phyloP scores from a whole-genome alignment of 2,797 vertebrate species.

The Apogon hyalosoma region DNA sequence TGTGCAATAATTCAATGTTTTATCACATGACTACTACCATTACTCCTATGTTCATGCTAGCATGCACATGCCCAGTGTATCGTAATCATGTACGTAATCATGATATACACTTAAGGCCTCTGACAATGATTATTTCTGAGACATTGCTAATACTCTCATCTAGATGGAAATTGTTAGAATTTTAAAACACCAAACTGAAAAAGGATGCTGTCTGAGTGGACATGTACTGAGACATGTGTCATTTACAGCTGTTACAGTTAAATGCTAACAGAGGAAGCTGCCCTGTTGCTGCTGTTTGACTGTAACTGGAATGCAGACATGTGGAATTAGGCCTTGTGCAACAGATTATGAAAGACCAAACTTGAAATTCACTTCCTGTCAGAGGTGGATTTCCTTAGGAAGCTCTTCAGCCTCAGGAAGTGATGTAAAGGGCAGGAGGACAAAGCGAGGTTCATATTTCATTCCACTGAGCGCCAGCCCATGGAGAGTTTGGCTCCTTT shows the following conservation, averaged over 20 bases:
- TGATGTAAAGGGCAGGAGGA: conserved; percentile 34
- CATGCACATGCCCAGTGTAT: no score
- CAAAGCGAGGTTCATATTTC: conserved; percentile 27
- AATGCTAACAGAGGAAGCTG: conserved; percentile 11
- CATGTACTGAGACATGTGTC: background rate
- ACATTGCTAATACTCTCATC: no score
- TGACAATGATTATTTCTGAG: no score
- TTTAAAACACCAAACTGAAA: no score
- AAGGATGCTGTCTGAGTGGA: background rate
- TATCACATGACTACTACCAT: no score
- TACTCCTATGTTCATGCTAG: no score
- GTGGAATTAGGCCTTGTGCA: conserved; percentile 30
- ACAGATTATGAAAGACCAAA: conserved; percentile 40
- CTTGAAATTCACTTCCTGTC: conserved; percentile 35
- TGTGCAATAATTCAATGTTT: no score
- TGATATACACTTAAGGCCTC: no score
- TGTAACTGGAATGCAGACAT: conserved; percentile 8
- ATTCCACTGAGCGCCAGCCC: background rate
- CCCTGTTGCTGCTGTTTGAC: background rate
- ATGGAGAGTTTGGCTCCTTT: background rate
- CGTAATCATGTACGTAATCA: no score
- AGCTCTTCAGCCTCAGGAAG: conserved; percentile 38
- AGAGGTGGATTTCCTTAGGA: conserved; percentile 42
- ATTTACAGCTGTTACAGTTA: background rate
- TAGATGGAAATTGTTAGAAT: background rate